Conservation (phyloP, 2,113 vertebrate genomes). For the Oreochromis niloticus region DNA sequence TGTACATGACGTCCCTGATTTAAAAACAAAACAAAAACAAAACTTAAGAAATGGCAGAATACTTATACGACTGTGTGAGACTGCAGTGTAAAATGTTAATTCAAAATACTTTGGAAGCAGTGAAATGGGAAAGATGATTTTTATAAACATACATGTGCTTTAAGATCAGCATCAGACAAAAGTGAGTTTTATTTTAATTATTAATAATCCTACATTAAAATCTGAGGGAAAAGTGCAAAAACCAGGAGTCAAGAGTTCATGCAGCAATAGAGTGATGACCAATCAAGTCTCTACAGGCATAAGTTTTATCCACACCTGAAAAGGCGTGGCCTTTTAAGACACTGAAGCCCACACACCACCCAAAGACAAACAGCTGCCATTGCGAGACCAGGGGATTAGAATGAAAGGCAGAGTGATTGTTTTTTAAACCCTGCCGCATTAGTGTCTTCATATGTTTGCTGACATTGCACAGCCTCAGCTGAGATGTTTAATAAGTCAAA, state of each 20-base stretch:
- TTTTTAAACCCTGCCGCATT: not conserved
- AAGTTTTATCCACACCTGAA: not conserved
- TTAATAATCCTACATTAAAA: not conserved
- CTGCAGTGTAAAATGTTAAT: not conserved
- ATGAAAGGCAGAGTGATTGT: not conserved
- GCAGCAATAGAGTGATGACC: not conserved
- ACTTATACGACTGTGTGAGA: not conserved
- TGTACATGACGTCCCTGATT: not conserved
- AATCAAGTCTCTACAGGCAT: not conserved
- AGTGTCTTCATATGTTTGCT: not conserved
- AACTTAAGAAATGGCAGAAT: accelerated
- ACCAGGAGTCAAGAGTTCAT: not conserved
- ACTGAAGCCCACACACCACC: not conserved
- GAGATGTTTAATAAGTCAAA: not conserved
- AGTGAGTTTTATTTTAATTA: not conserved
- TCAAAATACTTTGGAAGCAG: not conserved
- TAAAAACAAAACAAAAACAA: not conserved
- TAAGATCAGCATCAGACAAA: not conserved
- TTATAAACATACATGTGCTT: not conserved
- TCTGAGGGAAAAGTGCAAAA: not conserved
- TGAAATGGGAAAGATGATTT: not conserved
- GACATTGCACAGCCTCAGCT: not conserved
- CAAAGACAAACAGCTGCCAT: not conserved
- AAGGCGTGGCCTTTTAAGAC: not conserved
- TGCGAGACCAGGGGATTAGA: not conserved